Conservation (phyloP, 2,797 vertebrate genomes). For the Vipera ursinii region DNA sequence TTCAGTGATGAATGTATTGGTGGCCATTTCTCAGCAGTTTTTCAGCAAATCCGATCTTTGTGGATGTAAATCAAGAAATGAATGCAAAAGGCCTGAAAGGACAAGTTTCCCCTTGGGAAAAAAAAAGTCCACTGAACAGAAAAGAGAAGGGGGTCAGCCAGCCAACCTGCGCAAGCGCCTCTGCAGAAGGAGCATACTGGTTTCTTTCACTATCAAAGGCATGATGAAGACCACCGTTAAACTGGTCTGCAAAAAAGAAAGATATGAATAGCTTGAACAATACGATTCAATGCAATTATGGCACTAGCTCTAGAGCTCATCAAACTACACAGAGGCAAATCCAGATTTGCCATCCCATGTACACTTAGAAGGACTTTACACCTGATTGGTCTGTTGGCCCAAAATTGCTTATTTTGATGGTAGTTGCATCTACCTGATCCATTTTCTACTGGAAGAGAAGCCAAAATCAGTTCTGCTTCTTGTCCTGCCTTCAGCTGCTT, state of each 20-base stretch:
- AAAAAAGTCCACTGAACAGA: not conserved
- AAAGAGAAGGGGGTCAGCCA: constrained; percentile 52
- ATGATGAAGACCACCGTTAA: constrained; percentile 87
- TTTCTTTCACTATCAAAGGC: constrained; percentile 80
- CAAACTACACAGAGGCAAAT: not conserved
- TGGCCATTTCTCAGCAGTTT: not conserved
- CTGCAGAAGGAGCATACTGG: constrained; percentile 74
- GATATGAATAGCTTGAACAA: constrained; percentile 10
- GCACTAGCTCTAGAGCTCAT: not conserved
- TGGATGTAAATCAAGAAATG: not conserved
- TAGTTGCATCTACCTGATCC: not conserved
- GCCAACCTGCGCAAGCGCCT: constrained; percentile 56
- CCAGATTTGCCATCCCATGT: not conserved
- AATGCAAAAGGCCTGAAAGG: constrained; percentile 2
- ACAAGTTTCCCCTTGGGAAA: not conserved
- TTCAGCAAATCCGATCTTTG: constrained; percentile 11
- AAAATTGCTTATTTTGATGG: not conserved
- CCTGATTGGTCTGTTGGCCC: not conserved
- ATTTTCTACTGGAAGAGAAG: not conserved
- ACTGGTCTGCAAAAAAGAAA: constrained; percentile 78
- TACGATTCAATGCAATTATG: not conserved
- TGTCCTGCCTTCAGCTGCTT: not conserved
- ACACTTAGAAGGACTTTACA: not conserved
- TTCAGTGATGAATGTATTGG: not conserved
- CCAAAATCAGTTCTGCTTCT: not conserved